These are phyloP conservation scores for Circaetus cinerascens DNA, from an alignment of 2,113 vertebrate genomes.

Conservation along the genomic window DNA sequence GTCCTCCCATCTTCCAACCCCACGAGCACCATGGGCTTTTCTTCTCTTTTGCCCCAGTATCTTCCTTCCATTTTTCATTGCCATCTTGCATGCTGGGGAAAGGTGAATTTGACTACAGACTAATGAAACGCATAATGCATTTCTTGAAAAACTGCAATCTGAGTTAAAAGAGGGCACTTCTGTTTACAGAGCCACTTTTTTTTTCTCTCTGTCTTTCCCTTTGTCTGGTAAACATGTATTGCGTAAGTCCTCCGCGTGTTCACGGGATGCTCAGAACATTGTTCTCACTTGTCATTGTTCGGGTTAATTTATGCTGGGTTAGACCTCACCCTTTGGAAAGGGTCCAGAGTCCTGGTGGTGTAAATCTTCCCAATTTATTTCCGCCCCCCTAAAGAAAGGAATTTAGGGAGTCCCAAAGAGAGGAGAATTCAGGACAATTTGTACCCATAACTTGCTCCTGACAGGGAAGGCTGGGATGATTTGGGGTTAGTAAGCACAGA, in stretches of 20 bases:
- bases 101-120: background rate
- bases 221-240: conserved; percentile 31
- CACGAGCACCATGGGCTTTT: background rate
- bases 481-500: background rate
- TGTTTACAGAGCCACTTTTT: background rate
- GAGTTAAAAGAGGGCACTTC: background rate
- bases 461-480: background rate
- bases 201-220: background rate
- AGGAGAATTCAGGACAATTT: background rate
- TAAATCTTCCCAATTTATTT: conserved; percentile 16
- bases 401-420: background rate
- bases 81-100: background rate
- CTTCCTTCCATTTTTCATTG: background rate
- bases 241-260: background rate
- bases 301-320: conserved; percentile 40
- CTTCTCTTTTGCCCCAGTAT: background rate
- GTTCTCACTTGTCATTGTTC: conserved; percentile 18
- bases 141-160: background rate
- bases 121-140: background rate
- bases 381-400: background rate
- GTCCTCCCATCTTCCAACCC: background rate
- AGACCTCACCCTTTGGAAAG: conserved; percentile 34
- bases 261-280: conserved; percentile 18
- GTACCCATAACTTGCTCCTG: background rate
- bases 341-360: background rate